A percentile compares a stretch with the other conserved stretches of the same genome.
phyloP scores from a whole-genome alignment of 2,113 vertebrate genomes.

The Ploceus nigricollis region DNA sequence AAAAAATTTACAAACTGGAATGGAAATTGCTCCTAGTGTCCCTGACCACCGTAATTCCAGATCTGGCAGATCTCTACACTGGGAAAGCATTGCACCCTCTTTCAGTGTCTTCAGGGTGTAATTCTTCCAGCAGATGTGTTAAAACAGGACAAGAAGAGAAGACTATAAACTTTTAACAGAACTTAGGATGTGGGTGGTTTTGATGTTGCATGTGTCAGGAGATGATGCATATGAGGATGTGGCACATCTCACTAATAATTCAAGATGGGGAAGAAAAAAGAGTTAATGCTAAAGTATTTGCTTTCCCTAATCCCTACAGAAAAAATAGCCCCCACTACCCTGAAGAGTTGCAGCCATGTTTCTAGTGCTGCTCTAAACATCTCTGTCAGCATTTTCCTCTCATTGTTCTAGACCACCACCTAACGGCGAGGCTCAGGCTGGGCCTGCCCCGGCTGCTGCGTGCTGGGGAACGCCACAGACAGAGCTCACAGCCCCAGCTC shows the following conservation, averaged over 20 bases:
- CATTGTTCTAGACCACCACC: background rate
- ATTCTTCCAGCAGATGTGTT: background rate
- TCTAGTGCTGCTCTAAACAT: background rate
- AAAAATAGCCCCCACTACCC: background rate
- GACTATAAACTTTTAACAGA: background rate
- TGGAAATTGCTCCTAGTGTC: background rate
- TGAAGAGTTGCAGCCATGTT: background rate
- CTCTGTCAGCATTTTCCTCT: background rate
- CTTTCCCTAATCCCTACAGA: background rate
- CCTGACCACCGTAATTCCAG: background rate
- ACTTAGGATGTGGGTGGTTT: background rate
- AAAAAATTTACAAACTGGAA: background rate
- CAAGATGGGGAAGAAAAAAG: background rate
- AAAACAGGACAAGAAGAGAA: background rate
- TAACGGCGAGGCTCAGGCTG: background rate
- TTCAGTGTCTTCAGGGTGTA: background rate
- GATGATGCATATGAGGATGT: fast-evolving
- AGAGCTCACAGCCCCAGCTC: fast-evolving
- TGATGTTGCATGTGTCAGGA: background rate
- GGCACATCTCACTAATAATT: background rate
- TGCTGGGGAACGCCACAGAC: fast-evolving
- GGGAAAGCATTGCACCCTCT: background rate
- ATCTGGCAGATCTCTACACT: background rate
- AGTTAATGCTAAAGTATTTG: background rate
- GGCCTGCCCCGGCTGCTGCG: fast-evolving